Evolutionary conservation across 2,797 vertebrate genomes (phyloP), one percentile per base, ranked within the genome.

Genomic region (Sphenopsis melanotis): DNA sequence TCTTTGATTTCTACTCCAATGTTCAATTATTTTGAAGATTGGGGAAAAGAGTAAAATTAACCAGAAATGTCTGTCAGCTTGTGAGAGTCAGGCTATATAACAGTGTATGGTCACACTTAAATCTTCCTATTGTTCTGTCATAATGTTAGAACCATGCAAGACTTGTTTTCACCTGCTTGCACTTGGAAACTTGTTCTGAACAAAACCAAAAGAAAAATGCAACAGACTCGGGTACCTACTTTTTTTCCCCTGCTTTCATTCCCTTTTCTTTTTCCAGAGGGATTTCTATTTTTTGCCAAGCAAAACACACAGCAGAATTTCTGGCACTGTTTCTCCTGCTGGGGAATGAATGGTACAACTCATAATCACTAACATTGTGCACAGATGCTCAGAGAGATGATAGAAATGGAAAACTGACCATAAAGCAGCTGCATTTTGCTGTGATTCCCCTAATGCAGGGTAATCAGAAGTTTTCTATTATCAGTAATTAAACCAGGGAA

Each of bases 321-420:
- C 85, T 95, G 94, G 92, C 87, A 24, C 44, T 59, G 42, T 83
- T 87, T 94, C 76, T 72, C 30, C 82, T 84, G 84, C 71, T 91
- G 86, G 59, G 71, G 75, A 93, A 83, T 93, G 90, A 96, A 87
- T 91, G 61, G 71, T 93, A 64, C 78, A 95, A 81, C 93, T 94
- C n/a, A 10, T 96, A 91, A 91, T 93, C 89, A 66, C 83, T 95
- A 89, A 74, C 81, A 89, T 77, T 95, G 91, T 89, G 93, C 94
- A 94, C 93, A 95, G 93, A 91, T 94, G 92, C 92, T 95, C 60
- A 56, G 89, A 93, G 87, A 88, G 91, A 88, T 90, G 87, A 89
- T 94, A 87, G 86, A 82, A 95, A 80, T 66, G 68, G 89, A 93
- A 96, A 92, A 94, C 92, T 93, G 93, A 97, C 95, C 91, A 75